Conservation (phyloP, 2,797 vertebrate genomes). For the Anolis apletophallus region DNA sequence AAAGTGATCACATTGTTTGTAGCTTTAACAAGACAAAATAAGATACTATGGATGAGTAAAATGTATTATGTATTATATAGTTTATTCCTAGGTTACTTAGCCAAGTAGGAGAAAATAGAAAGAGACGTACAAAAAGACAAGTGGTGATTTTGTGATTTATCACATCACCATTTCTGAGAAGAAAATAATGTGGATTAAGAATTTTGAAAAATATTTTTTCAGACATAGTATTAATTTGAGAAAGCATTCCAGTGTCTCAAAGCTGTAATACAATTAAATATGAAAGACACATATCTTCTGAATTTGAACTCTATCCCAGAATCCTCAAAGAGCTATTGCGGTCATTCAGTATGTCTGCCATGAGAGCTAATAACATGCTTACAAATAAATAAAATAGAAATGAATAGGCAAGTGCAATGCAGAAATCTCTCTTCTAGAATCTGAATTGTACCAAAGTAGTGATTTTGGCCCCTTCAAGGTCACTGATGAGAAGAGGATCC, state of each 20-base stretch:
- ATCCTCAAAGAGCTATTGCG: not conserved
- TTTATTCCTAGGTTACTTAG: not conserved
- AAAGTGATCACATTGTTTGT: no score
- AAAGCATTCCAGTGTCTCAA: not conserved
- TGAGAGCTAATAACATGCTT: not conserved
- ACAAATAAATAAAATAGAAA: conserved; percentile 2
- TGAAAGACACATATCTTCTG: not conserved
- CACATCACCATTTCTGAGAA: not conserved
- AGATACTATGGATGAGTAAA: not conserved
- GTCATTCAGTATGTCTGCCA: not conserved
- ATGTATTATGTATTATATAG: not conserved
- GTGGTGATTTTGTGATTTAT: not conserved
- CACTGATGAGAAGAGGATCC: not conserved
- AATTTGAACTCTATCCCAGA: not conserved
- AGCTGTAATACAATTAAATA: not conserved
- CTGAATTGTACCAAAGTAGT: not conserved
- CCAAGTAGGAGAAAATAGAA: not conserved
- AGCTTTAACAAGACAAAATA: not conserved
- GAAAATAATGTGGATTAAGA: not conserved
- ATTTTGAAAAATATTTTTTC: not conserved
- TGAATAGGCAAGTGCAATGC: not conserved
- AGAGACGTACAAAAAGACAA: not conserved
- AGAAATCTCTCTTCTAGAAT: not conserved
- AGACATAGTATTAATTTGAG: not conserved
- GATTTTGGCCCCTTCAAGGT: not conserved